Evolutionary conservation across 2,797 vertebrate genomes (phyloP).

Genomic region (Gymnocypris eckloni): DNA sequence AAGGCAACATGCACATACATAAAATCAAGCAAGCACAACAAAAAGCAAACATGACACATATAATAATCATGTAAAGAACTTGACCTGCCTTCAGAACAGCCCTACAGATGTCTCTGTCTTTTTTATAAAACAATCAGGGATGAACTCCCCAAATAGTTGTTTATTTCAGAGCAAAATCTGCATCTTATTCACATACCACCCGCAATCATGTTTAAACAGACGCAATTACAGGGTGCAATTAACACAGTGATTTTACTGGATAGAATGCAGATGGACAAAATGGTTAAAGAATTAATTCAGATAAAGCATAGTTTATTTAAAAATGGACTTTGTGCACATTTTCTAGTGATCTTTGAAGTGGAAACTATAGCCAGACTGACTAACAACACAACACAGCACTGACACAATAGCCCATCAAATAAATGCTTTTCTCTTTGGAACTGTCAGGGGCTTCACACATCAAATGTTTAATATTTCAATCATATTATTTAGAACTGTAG

Average conservation of each 20-base stretch:
- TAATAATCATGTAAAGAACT: neutral
- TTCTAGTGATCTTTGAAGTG: neutral
- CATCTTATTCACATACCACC: neutral
- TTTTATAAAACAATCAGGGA: constrained; percentile 14
- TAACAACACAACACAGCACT: neutral
- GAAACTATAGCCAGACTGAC: neutral
- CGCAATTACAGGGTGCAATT: neutral
- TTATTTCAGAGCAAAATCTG: neutral
- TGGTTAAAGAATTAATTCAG: neutral
- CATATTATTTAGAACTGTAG: neutral
- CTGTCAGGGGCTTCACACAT: neutral
- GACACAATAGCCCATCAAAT: neutral
- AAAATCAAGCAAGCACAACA: constrained; percentile 11
- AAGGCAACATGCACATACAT: constrained; percentile 2
- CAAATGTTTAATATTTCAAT: constrained; percentile 9
- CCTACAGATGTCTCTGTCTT: neutral
- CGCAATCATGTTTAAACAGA: neutral
- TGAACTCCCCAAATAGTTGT: constrained; percentile 3
- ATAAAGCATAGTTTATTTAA: neutral
- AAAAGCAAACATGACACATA: neutral
- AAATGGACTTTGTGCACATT: neutral
- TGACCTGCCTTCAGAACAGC: constrained; percentile 11
- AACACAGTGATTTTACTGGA: neutral
- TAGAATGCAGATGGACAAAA: neutral
- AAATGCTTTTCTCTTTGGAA: neutral